Base-by-base conservation (phyloP, 2,797 vertebrate species). In the Pygocentrus nattereri region DNA sequence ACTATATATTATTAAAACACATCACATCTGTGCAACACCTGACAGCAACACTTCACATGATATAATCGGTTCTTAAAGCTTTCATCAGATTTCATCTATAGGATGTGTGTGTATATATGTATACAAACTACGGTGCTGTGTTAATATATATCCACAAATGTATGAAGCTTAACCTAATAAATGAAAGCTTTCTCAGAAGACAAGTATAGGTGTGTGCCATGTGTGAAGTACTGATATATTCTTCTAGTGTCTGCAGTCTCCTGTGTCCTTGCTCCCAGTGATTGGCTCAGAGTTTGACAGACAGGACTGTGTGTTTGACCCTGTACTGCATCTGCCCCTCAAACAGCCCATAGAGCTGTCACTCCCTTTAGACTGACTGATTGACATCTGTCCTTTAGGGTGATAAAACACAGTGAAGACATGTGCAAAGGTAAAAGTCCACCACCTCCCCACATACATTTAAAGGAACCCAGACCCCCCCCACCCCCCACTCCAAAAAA, bases 301-400 rank as follows among this genome's bases (percentile, higher is more conserved):
- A 68, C 50, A 77, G 58, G 23, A 44, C 56, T 72, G 21, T 11
- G 49, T 68, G 61, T 69, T 76, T 69, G 68, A 74, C 21, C 64
- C 56, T 25, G 47, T 56, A 68, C 18, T 25, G 19, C 16, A 49
- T 50, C n/a, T 76, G 47, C 54, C 23, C 34, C 52, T 68, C 27
- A 65, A 25, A 54, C 50, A 79, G 21, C n/a, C 79, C 78, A 85
- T 59, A 50, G 64, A 52, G 79, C 56, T 85, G 76, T 77, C 74
- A 62, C 73, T 90, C 71, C 72, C 58, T 82, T 69, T 56, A 58
- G 52, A 76, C 41, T 15, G 19, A 69, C 3, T 79, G 38, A 82
- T 58, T 87, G 89, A 90, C 89, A 86, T 85, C 88, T 90, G 88
- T 85, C 85, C 58, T 76, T 85, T 87, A 82, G 13, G 61, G 34